Conservation (phyloP, 2,888 invertebrate species). For the Chrysolina haemoptera region DNA sequence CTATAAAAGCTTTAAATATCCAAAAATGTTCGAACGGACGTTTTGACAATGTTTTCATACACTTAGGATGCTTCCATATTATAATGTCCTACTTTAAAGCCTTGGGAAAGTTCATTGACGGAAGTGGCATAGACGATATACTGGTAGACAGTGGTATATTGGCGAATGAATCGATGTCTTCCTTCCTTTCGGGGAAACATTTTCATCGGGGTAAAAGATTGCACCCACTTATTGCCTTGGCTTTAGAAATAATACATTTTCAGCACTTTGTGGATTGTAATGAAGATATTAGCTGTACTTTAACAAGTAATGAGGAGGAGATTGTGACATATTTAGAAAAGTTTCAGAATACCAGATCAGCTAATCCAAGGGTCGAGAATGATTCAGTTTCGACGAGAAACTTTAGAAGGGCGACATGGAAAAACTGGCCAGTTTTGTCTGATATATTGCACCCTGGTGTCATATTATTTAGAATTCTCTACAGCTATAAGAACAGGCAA, state of each 20-base stretch:
- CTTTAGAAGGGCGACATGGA: conserved; percentile 2
- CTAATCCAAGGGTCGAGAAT: conserved; percentile 6
- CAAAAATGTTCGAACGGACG: conserved; percentile 17
- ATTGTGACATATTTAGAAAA: background rate
- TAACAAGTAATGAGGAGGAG: background rate
- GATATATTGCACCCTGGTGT: conserved; percentile 36
- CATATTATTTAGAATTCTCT: conserved; percentile 41
- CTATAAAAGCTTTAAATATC: conserved; percentile 55
- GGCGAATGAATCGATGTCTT: conserved; percentile 8
- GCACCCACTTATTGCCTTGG: conserved; percentile 13
- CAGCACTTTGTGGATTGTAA: background rate
- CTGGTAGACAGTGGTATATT: conserved; percentile 1
- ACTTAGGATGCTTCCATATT: conserved; percentile 45
- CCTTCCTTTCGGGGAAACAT: conserved; percentile 21
- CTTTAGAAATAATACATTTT: conserved; percentile 13
- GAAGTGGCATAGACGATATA: conserved; percentile 48
- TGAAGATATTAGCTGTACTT: conserved; percentile 25
- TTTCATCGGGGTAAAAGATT: conserved; percentile 49
- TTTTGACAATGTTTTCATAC: conserved; percentile 41
- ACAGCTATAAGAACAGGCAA: conserved; percentile 33
- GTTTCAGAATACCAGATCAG: conserved; percentile 12
- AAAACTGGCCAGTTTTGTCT: conserved; percentile 37
- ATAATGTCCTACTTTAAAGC: conserved; percentile 53
- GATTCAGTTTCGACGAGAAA: background rate
- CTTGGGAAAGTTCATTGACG: conserved; percentile 58